Base-by-base conservation (phyloP, 2,113 vertebrate genomes). In the Gobiocypris rarus region DNA sequence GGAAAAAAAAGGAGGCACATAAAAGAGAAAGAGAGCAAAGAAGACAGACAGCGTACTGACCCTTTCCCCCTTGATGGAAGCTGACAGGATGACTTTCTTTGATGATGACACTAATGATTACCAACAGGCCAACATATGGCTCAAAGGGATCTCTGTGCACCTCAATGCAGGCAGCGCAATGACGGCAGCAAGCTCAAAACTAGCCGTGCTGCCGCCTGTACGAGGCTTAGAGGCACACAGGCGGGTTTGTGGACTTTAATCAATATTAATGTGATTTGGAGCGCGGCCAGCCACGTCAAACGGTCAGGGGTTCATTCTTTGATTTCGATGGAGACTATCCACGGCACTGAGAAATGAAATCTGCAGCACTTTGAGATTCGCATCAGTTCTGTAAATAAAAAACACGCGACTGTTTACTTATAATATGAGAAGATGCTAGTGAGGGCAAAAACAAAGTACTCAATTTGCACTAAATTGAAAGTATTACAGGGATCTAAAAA, bases 21-120 rank as follows among this genome's bases (percentile, higher is more conserved):
- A 91, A 88, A 89, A 89, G 85, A 70, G 22, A 63, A 38, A 71
- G 87, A 81, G 88, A 71, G 84, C 58, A 58, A 56, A 75, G 48
- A 22, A n/a, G 65, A 48, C 54, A 54, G 58, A 34, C 31, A 84
- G 89, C 86, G 89, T 86, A n/a, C 61, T 86, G 91, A 92, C 91
- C 93, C 73, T 87, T 93, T 90, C 90, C 45, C 38, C 77, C 38
- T 83, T 92, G 91, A 92, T 52, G 86, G 86, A 87, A 87, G 88
- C 75, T 77, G 85, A 67, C 61, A 78, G 59, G 80, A 82, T 48
- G 54, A 52, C 56, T 81, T 70, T 50, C 78, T 82, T 70, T 71
- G 86, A 85, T 85, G 14, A 79, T 90, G 88, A 93, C 90, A 90
- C 86, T 92, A 92, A 94, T 91, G 90, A 94, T 90, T 90, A 93